These are phyloP conservation scores for Aptenodytes patagonicus DNA, from an alignment of 2,113 vertebrate species.

Conservation along the genomic window DNA sequence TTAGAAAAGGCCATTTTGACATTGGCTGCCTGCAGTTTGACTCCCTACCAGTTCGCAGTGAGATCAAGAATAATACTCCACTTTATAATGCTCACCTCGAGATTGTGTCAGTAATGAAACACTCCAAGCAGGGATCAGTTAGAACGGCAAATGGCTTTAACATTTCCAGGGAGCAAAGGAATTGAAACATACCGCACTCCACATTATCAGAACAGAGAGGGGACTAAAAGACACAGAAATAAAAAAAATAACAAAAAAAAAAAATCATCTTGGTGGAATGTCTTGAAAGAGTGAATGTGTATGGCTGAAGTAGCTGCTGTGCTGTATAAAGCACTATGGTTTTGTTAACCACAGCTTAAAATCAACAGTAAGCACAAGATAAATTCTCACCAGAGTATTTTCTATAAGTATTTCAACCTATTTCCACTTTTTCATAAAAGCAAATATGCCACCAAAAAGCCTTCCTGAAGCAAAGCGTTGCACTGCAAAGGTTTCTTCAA, in stretches of 20 bases:
- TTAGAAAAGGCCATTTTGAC: conserved; percentile 46
- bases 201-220: conserved; percentile 26
- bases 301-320: neutral
- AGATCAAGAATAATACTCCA: conserved; percentile 47
- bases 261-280: neutral
- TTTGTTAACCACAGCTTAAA: neutral
- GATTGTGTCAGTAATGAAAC: conserved; percentile 65
- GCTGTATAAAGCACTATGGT: neutral
- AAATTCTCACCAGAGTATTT: neutral
- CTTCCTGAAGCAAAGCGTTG: neutral
- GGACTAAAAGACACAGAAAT: neutral
- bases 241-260: neutral
- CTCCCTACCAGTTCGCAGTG: conserved; percentile 20
- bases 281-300: neutral
- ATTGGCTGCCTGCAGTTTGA: conserved; percentile 47
- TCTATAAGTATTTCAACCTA: neutral
- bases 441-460: neutral
- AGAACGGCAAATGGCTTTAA: conserved; percentile 56
- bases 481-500: neutral
- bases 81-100: conserved; percentile 58
- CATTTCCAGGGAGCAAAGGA: conserved; percentile 44
- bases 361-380: neutral
- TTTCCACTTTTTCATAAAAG: neutral
- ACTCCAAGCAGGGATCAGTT: conserved; percentile 61
- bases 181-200: conserved; percentile 25